Evolutionary conservation across 2,797 vertebrate genomes (phyloP).

Genomic region (Artibeus lituratus): DNA sequence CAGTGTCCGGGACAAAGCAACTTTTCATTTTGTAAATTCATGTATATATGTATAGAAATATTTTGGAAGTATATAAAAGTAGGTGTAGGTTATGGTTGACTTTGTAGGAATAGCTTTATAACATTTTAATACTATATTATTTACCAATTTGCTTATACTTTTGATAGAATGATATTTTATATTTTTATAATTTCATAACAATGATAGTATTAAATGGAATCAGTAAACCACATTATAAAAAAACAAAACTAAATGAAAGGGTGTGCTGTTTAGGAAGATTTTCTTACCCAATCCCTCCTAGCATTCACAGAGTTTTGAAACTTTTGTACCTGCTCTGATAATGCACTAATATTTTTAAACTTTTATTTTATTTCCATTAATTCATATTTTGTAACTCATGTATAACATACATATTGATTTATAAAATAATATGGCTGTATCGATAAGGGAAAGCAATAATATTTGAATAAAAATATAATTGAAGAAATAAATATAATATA

Average conservation of each 20-base stretch:
- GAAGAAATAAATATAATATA: neutral
- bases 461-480: constrained; percentile 8
- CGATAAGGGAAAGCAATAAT: neutral
- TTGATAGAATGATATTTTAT: neutral
- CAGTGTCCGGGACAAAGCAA: neutral
- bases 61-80: neutral
- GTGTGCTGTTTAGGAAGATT: neutral
- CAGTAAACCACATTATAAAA: neutral
- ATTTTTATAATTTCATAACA: neutral
- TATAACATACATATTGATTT: neutral
- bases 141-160: neutral
- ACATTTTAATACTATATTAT: neutral
- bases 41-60: neutral
- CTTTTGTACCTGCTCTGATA: neutral
- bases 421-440: neutral
- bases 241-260: neutral
- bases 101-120: neutral
- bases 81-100: neutral
- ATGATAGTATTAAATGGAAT: neutral
- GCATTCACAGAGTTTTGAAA: neutral
- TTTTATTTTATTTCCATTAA: neutral
- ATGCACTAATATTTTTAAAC: neutral
- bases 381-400: neutral
- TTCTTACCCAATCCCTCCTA: neutral
- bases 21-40: neutral